Base-by-base conservation (phyloP, 2,113 vertebrate genomes). In the Syngnathus floridae region DNA sequence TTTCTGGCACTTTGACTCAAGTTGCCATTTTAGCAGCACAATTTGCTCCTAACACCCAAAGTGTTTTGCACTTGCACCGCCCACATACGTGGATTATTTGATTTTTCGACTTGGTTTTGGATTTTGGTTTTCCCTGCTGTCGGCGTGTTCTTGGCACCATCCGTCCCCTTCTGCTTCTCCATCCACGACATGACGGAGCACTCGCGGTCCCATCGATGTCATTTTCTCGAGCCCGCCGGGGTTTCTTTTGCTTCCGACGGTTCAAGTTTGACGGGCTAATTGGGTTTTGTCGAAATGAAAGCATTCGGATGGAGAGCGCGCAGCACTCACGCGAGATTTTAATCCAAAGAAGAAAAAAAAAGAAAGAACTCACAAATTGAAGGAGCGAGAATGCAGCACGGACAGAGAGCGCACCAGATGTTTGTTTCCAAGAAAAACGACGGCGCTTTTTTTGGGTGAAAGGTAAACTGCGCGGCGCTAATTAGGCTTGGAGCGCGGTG, bases 11-110 rank as follows among this genome's bases (percentile, higher is more conserved):
- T 69, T 81, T 70, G 41, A 37, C 64, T 77, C 71, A 74, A 70
- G 74, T 87, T 80, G 71, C 61, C 75, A 63, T 82, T 75, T 77
- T 80, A 72, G 79, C 78, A 76, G 77, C 72, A 78, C 67, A 68
- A 70, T 48, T 52, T 62, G 54, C 62, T 73, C 79, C 73, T 73
- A 76, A 82, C 82, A 83, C 81, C 69, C 66, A 55, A 14, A 68
- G 65, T 51, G 66, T 76, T 81, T 82, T 74, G 69, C 76, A 81
- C 73, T 69, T 74, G 65, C 67, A 57, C 72, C 69, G 69, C 77
- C 77, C 83, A 77, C 85, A 16, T 55, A 35, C 19, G 70, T 71
- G 62, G 49, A 81, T 81, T 84, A 72, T 82, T 78, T 77, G 46
- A 71, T 56, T 65, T 72, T 64, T 71, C 26, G 26, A 31, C 26